Evolutionary conservation across 2,888 invertebrate species (phyloP).

Genomic region (Mythimna loreyi): DNA sequence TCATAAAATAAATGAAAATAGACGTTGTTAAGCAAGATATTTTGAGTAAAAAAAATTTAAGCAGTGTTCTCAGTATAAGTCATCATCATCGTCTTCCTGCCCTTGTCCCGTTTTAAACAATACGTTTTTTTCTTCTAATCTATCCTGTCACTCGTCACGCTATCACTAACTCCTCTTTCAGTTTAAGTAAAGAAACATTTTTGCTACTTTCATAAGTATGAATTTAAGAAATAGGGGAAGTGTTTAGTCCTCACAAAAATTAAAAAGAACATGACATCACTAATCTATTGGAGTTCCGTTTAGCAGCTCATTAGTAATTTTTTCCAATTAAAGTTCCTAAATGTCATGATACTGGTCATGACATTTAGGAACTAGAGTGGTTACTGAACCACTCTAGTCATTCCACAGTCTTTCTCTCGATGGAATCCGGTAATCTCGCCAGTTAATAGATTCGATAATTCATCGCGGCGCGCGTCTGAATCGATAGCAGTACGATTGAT

Average conservation of each 20-base stretch:
- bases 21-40: neutral
- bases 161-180: too few relatives aligned
- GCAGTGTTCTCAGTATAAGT: neutral
- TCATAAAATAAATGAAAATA: conserved; percentile 1
- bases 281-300: neutral
- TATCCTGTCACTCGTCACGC: too few relatives aligned
- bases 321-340: neutral
- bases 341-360: too few relatives aligned
- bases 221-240: too few relatives aligned
- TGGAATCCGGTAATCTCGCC: conserved; percentile 87
- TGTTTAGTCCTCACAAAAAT: neutral
- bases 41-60: neutral
- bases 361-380: neutral
- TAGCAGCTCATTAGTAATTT: neutral
- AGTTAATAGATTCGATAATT: conserved; percentile 90
- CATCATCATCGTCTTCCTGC: too few relatives aligned
- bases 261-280: neutral
- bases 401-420: conserved; percentile 62
- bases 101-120: too few relatives aligned
- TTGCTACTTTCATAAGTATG: too few relatives aligned
- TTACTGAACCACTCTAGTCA: conserved; percentile 69
- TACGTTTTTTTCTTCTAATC: too few relatives aligned
- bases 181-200: neutral
- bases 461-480: conserved; percentile 83
- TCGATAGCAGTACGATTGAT: conserved; percentile 85